A percentile compares a stretch with the other conserved stretches of the same genome.
Conservation (phyloP, 2,888 invertebrate genomes). For the Hyles lineata region DNA sequence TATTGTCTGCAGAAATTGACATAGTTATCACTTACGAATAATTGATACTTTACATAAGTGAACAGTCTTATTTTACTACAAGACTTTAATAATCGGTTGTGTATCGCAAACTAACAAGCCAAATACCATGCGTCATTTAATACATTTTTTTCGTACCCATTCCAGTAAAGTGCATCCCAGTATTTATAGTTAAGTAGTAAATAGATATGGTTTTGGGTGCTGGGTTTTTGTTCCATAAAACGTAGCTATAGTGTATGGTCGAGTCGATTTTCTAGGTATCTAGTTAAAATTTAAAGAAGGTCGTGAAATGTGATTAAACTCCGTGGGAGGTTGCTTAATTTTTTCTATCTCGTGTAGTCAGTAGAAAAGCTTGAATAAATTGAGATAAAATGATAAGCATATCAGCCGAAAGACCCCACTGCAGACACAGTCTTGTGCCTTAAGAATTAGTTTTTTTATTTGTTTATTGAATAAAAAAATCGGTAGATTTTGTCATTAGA, state of each 20-base stretch:
- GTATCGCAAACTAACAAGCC: too few species aligned
- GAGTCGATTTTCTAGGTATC: constrained; percentile 43
- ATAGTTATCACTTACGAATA: too few species aligned
- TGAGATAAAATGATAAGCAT: constrained; percentile 60
- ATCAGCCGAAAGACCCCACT: constrained; percentile 66
- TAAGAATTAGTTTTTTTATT: constrained; percentile 63
- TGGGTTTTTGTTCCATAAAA: constrained; percentile 59
- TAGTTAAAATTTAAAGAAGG: constrained; percentile 25
- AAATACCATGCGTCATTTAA: constrained; percentile 26
- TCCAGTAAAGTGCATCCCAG: constrained; percentile 82
- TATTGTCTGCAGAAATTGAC: not conserved
- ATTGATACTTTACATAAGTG: too few species aligned
- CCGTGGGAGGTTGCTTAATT: constrained; percentile 47
- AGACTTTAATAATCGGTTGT: too few species aligned
- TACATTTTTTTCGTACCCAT: constrained; percentile 50
- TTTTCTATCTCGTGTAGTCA: constrained; percentile 66
- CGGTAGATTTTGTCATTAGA: constrained; percentile 54
- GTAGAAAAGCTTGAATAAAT: constrained; percentile 63
- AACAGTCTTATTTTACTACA: too few species aligned
- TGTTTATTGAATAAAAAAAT: constrained; percentile 49
- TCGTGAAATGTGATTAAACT: constrained; percentile 52
- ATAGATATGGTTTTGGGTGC: constrained; percentile 75
- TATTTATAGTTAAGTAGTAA: constrained; percentile 68
- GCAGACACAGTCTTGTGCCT: constrained; percentile 81
- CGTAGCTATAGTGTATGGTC: constrained; percentile 63